Evolutionary conservation across 2,113 vertebrate species (phyloP).

Genomic region (Sylvietta virens): DNA sequence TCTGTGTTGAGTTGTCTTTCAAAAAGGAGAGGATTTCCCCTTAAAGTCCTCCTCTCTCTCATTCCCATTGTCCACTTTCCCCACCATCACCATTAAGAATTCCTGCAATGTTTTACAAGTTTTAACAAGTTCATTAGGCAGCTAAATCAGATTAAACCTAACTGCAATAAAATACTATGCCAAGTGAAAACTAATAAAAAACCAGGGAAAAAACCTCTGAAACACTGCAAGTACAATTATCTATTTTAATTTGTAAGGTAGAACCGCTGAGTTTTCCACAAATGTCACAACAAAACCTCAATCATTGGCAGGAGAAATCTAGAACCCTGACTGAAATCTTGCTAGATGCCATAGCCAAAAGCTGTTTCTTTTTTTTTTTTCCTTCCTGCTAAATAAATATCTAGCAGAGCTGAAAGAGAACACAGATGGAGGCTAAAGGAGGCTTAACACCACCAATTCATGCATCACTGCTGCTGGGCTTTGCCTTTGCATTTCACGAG

Average conservation of each 20-base stretch:
- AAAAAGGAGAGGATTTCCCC: not conserved
- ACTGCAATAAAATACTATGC: not conserved
- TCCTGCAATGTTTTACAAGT: not conserved
- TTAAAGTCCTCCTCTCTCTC: not conserved
- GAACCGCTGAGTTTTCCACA: not conserved
- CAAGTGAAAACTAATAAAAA: not conserved
- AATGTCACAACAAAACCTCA: not conserved
- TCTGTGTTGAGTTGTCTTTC: not conserved
- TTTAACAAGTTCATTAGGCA: not conserved
- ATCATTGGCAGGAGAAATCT: not conserved
- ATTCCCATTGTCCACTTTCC: not conserved
- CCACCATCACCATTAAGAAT: not conserved
- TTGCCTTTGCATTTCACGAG: not conserved
- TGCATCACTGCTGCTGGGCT: not conserved
- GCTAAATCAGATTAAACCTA: not conserved
- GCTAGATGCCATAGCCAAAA: not conserved
- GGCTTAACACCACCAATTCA: conserved; percentile 6
- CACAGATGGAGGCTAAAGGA: not conserved
- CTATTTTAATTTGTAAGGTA: not conserved
- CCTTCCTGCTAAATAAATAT: not conserved
- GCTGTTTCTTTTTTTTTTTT: not conserved
- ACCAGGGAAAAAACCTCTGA: not conserved
- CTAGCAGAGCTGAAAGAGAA: not conserved
- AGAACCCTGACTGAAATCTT: not conserved
- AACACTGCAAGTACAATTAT: not conserved